A percentile compares a stretch with the other conserved stretches of the same genome.
Evolutionary conservation across 2,888 invertebrate genomes (phyloP).

Genomic region (Rosalia funebris): DNA sequence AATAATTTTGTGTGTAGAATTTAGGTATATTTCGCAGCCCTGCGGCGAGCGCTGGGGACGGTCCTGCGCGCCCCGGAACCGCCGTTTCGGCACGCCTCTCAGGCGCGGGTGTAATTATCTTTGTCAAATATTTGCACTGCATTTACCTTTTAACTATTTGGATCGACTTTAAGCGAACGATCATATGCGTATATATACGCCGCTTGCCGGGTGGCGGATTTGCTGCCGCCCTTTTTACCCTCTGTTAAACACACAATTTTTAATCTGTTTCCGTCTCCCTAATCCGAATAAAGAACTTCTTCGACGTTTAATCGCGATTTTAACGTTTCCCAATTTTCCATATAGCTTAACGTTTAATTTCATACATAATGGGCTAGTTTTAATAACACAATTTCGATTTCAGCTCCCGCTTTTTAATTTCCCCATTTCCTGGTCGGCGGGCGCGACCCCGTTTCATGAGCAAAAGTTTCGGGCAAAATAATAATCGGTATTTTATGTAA

Average conservation of each 20-base stretch:
- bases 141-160: slow-evolving; percentile 63
- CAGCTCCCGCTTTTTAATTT: no score
- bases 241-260: slow-evolving; percentile 45
- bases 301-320: slow-evolving; percentile 30
- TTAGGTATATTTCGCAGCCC: no score
- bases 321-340: slow-evolving; percentile 10
- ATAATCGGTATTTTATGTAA: no score
- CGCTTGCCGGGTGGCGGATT: slow-evolving; percentile 32
- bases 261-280: slow-evolving; percentile 47
- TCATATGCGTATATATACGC: slow-evolving; percentile 44
- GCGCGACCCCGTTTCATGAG: no score
- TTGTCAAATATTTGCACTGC: slow-evolving; percentile 62
- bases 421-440: no score
- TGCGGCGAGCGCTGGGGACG: slow-evolving; percentile 1
- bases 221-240: slow-evolving; percentile 39
- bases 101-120: slow-evolving; percentile 64
- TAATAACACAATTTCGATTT: not conserved
- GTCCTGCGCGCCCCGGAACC: slow-evolving; percentile 29
- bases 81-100: slow-evolving; percentile 56
- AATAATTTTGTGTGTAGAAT: no score
- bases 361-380: not conserved
- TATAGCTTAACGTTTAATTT: slow-evolving; percentile 15
- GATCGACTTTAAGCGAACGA: slow-evolving; percentile 55
- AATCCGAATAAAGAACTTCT: slow-evolving; percentile 37
- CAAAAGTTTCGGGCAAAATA: no score